Evolutionary conservation across 2,113 vertebrate species (phyloP).

Genomic region (Rhabdomys dilectus): DNA sequence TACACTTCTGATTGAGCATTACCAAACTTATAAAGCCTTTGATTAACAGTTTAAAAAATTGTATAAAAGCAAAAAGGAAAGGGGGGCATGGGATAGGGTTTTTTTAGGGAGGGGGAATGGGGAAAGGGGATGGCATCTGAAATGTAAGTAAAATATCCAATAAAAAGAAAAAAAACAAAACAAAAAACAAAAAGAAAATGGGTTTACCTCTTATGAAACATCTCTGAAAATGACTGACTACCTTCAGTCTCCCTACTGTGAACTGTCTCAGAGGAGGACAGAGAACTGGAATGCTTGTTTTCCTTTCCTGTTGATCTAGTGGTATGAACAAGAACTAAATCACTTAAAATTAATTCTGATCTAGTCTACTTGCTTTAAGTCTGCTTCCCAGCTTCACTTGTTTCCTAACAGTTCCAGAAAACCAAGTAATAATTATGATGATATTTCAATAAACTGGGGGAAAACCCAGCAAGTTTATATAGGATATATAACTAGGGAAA

Average conservation of each 20-base stretch:
- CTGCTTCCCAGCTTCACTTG: not conserved
- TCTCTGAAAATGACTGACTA: no score
- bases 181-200: no score
- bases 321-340: conserved; percentile 62
- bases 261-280: not conserved
- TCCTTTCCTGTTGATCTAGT: not conserved
- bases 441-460: accelerated
- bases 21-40: no score
- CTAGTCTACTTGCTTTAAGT: conserved; percentile 4
- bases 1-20: no score
- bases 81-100: no score
- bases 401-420: not conserved
- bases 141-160: no score
- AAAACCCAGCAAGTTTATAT: not conserved
- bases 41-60: no score
- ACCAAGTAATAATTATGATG: not conserved
- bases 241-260: not conserved
- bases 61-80: no score
- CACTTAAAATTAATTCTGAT: conserved; percentile 21
- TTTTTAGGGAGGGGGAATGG: no score
- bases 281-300: not conserved
- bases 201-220: not conserved
- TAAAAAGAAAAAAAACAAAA: no score
- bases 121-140: no score
- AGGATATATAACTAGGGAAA: conserved; percentile 44